These are phyloP conservation scores for Micromesistius poutassou DNA, from an alignment of 2,797 vertebrate species.

Conservation along the genomic window DNA sequence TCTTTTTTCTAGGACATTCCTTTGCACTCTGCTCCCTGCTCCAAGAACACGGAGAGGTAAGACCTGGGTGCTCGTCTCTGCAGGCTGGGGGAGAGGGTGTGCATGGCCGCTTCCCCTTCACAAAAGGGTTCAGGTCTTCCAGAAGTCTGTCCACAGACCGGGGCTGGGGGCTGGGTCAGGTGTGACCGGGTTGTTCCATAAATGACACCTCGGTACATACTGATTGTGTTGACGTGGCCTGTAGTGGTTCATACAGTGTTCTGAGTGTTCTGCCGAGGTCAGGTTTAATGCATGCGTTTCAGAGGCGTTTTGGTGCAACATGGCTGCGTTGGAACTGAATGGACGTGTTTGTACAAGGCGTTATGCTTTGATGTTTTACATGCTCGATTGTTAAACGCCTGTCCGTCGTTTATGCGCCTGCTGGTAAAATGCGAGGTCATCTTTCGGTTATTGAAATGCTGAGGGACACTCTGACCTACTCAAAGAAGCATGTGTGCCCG, in stretches of 20 bases:
- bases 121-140: background rate
- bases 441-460: background rate
- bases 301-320: background rate
- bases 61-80: constrained; percentile 22
- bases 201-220: background rate
- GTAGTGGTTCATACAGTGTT: background rate
- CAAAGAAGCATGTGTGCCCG: background rate
- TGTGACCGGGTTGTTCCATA: background rate
- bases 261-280: background rate
- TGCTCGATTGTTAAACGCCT: background rate
- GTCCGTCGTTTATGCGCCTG: background rate
- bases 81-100: background rate
- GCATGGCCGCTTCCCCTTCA: background rate
- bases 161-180: background rate
- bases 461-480: background rate
- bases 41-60: constrained; percentile 83
- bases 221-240: background rate
- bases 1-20: constrained; percentile 81
- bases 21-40: constrained; percentile 68
- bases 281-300: background rate
- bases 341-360: background rate
- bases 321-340: background rate
- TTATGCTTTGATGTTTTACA: background rate
- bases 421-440: background rate
- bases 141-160: background rate